Percentiles rank a stretch among this genome's conserved stretches.
Evolutionary conservation across 2,113 vertebrate genomes (phyloP).

Genomic region (Lanius collurio): DNA sequence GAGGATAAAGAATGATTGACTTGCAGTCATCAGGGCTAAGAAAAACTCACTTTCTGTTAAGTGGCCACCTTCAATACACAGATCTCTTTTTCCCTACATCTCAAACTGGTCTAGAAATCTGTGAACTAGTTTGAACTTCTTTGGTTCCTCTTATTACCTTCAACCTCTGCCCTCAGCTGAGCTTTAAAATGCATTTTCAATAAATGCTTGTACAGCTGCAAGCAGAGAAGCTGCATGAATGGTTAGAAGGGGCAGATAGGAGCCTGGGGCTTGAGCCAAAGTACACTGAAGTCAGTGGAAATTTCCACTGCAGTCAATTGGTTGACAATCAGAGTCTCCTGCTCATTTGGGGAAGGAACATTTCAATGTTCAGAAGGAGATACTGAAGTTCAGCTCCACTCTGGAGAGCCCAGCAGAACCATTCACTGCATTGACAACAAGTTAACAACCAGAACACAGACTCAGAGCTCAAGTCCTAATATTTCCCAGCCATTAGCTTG

Average conservation of each 20-base stretch:
- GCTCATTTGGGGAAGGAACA: neutral
- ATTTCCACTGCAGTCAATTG: neutral
- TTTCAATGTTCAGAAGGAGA: neutral
- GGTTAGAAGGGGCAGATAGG: neutral
- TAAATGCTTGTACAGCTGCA: neutral
- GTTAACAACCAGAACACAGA: neutral
- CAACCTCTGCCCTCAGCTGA: neutral
- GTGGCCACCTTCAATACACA: neutral
- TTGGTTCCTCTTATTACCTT: neutral
- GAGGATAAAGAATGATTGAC: neutral
- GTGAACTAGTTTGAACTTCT: neutral
- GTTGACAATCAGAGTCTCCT: neutral
- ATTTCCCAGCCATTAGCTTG: neutral
- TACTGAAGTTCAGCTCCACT: neutral
- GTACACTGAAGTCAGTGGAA: conserved; percentile 5
- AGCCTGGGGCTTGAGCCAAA: neutral
- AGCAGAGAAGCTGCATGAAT: neutral
- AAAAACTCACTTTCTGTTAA: neutral
- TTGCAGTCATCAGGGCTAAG: neutral
- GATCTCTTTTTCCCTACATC: neutral
- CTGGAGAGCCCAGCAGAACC: neutral
- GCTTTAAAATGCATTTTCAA: neutral
- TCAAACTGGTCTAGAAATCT: neutral
- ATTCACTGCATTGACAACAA: neutral
- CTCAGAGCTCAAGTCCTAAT: neutral